Evolutionary conservation across 2,113 vertebrate species (phyloP).

Genomic region (Cinclus cinclus): DNA sequence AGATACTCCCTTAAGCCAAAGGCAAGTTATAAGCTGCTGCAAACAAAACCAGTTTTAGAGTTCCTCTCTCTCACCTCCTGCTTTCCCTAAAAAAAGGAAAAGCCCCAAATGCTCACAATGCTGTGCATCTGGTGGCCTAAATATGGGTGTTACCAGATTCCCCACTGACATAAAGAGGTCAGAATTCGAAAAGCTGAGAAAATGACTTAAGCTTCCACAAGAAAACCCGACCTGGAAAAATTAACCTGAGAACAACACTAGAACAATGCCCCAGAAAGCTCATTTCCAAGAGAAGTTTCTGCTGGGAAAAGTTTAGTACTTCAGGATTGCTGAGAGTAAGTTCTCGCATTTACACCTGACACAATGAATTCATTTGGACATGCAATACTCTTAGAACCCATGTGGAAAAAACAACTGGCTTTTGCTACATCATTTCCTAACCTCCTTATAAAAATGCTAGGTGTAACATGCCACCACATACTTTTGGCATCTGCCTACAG

Average conservation of each 20-base stretch:
- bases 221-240: slow-evolving; percentile 39
- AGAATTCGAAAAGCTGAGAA: slow-evolving; percentile 28
- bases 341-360: neutral
- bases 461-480: neutral
- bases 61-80: neutral
- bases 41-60: slow-evolving; percentile 3
- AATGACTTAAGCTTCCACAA: slow-evolving; percentile 34
- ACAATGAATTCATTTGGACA: neutral
- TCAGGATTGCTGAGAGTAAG: neutral
- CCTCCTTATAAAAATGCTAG: neutral
- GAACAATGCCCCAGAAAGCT: neutral
- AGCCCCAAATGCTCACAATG: neutral
- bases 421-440: neutral
- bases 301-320: slow-evolving; percentile 1
- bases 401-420: neutral
- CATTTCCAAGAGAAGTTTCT: neutral
- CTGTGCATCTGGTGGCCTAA: slow-evolving; percentile 27
- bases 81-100: neutral
- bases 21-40: neutral
- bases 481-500: neutral
- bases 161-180: slow-evolving; percentile 24
- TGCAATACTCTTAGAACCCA: neutral
- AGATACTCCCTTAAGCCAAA: neutral
- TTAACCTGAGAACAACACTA: slow-evolving; percentile 17
- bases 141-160: slow-evolving; percentile 27